Base-by-base conservation (phyloP, 2,888 invertebrate genomes). In the Lucinisca nassula region DNA sequence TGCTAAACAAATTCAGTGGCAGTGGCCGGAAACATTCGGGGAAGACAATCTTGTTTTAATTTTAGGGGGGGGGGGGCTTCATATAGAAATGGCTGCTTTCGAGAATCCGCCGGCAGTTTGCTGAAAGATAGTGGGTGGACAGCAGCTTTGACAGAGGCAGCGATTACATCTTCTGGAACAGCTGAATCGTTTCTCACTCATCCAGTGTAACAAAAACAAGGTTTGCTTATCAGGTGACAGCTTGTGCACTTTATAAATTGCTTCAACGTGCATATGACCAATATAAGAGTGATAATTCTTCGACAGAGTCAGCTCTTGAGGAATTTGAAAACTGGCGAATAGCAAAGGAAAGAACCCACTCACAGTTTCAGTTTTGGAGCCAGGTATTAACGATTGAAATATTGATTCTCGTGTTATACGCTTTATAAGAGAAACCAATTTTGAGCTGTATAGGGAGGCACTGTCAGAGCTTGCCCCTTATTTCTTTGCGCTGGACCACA, bases 111-210 rank as follows among this genome's bases (percentile, higher is more conserved):
- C 74, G 84, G 79, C 58, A 73, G 35, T 4, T 10, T 83, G 6
- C 73, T 83, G 4, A 45, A 73, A 51, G 32, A 55, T 17, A 84
- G 73, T 73, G 61, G 61, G n/a, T 61, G 61, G 92, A 88, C 89
- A 51, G 58, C 72, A 24, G 87, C 86, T 32, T 74, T 92, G 1
- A 84, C 84, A 6, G 83, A 89, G 40, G 90, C 91, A 72, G 88
- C 76, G n/a, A 74, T 92, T 17, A 61, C 79, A 30, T 79, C 79
- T 24, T 45, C 79, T 37, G 79, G 84, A 32, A 88, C 86, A n/a
- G 86, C 91, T 38, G 89, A 92, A 17, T 92, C 91, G 21, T 92
- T 89, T 58, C 79, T 93, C 8, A 80, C 80, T 70, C 86, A 30
- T 78, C 90, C 12, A 87, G 86, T 84, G 80, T 91, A 17, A 85